phyloP scores from a whole-genome alignment of 2,113 vertebrate species.

The Chionodraco myersi region DNA sequence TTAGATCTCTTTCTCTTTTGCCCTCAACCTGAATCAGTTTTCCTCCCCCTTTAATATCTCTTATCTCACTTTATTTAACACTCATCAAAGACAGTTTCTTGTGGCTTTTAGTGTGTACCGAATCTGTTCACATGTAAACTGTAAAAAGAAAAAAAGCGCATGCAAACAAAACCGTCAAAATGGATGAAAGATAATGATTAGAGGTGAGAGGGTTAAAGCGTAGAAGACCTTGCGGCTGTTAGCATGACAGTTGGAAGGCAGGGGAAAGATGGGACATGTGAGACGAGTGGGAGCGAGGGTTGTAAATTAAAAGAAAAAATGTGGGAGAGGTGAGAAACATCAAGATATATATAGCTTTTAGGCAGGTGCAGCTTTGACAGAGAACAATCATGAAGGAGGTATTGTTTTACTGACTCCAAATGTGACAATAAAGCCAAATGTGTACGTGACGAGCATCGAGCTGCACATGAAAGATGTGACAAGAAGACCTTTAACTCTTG shows the following conservation, averaged over 20 bases:
- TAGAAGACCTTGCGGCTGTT: conserved; percentile 9
- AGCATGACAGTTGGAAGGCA: conserved; percentile 38
- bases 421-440: conserved; percentile 6
- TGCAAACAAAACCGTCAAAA: background rate
- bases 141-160: background rate
- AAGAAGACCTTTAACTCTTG: conserved; percentile 6
- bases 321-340: conserved; percentile 64
- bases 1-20: background rate
- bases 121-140: background rate
- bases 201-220: conserved; percentile 42
- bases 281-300: conserved; percentile 44
- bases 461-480: conserved; percentile 1
- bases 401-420: conserved; percentile 25
- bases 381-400: conserved; percentile 21
- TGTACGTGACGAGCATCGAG: background rate
- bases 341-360: conserved; percentile 36
- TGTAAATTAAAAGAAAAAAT: conserved; percentile 55
- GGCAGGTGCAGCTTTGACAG: conserved; percentile 49
- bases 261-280: conserved; percentile 22
- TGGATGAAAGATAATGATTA: conserved; percentile 34
- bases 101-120: background rate
- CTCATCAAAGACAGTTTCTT: conserved; percentile 1
- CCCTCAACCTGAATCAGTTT: background rate
- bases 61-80: conserved; percentile 13
- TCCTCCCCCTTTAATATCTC: background rate